phyloP scores from a whole-genome alignment of 2,797 vertebrate genomes.

The Tangara arthus region DNA sequence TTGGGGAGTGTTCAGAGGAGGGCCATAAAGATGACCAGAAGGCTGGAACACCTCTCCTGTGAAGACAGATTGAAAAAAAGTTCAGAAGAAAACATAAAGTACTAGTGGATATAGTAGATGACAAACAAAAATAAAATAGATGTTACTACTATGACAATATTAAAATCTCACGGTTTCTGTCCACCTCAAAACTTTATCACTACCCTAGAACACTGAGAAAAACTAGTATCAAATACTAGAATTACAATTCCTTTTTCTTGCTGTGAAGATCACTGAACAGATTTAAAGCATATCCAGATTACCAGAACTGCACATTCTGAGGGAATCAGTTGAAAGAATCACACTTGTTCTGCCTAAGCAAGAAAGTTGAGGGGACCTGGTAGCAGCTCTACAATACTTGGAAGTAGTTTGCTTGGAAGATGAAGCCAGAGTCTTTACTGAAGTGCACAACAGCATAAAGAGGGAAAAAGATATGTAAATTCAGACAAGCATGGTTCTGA shows the following conservation, averaged over 20 bases:
- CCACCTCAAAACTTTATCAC: not conserved
- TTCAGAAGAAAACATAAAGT: not conserved
- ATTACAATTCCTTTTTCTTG: not conserved
- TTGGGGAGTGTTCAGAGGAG: not conserved
- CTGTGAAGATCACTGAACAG: not conserved
- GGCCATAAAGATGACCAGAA: not conserved
- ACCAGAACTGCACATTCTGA: not conserved
- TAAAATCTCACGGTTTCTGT: not conserved
- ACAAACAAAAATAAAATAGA: not conserved
- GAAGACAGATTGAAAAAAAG: not conserved
- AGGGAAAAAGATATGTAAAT: not conserved
- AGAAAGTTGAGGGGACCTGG: not conserved
- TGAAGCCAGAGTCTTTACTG: not conserved
- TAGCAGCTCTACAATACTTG: not conserved
- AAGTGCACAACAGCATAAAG: not conserved
- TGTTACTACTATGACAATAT: not conserved
- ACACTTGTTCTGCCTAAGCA: rapidly evolving
- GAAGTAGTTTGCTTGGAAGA: not conserved
- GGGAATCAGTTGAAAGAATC: not conserved
- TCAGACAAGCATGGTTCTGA: not conserved
- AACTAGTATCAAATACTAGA: not conserved
- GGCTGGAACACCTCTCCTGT: not conserved
- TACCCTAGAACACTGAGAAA: not conserved
- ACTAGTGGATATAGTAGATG: not conserved
- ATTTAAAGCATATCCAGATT: not conserved